Evolutionary conservation across 2,797 vertebrate genomes (phyloP).

Genomic region (Channa striata): DNA sequence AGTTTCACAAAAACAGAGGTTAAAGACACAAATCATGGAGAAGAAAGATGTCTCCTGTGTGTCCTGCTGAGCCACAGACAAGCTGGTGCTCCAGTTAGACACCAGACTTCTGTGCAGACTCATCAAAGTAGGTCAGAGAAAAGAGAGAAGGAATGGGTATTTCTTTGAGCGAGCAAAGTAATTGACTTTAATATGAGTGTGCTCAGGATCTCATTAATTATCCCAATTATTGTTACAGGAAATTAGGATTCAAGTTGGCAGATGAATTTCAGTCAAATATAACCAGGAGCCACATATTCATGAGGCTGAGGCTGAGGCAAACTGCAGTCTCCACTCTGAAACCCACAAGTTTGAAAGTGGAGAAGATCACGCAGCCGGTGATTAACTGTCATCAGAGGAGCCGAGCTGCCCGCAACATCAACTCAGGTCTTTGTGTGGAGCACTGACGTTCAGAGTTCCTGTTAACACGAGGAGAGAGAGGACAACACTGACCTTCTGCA

Average conservation of each 20-base stretch:
- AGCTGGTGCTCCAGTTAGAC: conserved; percentile 57
- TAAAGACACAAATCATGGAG: neutral
- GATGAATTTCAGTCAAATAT: conserved; percentile 60
- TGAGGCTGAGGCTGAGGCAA: conserved; percentile 52
- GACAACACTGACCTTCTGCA: conserved; percentile 89
- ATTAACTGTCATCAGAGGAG: conserved; percentile 35
- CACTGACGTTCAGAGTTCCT: neutral
- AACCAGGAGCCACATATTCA: conserved; percentile 56
- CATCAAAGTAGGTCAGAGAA: conserved; percentile 71
- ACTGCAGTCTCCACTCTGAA: conserved; percentile 23
- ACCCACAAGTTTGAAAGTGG: conserved; percentile 17
- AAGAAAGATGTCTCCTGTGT: neutral
- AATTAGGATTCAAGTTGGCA: conserved; percentile 63
- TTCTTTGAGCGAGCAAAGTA: conserved; percentile 51
- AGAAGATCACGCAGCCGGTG: conserved; percentile 8
- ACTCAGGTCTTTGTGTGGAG: conserved; percentile 28
- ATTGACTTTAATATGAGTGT: conserved; percentile 64
- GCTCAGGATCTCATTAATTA: conserved; percentile 69
- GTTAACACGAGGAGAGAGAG: neutral
- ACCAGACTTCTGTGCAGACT: conserved; percentile 44
- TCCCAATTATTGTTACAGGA: conserved; percentile 66
- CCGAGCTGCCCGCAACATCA: neutral
- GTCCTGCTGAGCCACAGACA: conserved; percentile 35
- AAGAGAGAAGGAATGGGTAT: conserved; percentile 29
- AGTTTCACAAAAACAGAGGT: neutral